These are phyloP conservation scores for Caenorhabditis drosophilae DNA, from an alignment of 2,888 invertebrate species.

Conservation along the genomic window DNA sequence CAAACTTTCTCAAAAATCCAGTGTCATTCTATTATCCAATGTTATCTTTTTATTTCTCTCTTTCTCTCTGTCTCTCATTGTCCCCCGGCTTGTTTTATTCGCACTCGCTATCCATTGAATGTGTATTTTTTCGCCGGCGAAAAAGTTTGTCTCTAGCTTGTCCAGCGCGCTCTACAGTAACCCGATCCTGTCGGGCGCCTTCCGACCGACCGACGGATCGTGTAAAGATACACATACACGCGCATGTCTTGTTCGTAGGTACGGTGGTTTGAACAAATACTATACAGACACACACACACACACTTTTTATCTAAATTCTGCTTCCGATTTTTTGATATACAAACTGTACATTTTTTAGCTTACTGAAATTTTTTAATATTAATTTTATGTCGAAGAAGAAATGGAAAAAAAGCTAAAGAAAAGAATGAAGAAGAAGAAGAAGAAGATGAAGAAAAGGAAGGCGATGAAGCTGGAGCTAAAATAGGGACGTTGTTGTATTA, in stretches of 20 bases:
- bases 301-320: no score
- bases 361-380: not conserved
- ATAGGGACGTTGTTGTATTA: constrained; percentile 27
- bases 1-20: no score
- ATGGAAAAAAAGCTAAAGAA: not conserved
- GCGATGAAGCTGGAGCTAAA: no score
- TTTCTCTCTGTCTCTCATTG: no score
- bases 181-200: constrained; percentile 18
- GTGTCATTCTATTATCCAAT: no score
- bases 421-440: constrained; percentile 1
- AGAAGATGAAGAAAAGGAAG: constrained; percentile 35
- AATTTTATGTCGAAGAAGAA: not conserved
- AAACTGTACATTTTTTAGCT: not conserved
- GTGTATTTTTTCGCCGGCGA: no score
- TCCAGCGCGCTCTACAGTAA: no score
- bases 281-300: no score
- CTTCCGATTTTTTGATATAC: not conserved
- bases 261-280: constrained; percentile 5
- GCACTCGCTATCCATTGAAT: not conserved
- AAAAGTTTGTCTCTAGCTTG: no score
- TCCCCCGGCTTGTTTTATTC: no score
- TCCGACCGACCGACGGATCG: no score
- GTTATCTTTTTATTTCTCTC: no score
- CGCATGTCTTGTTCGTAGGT: not conserved
- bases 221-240: not conserved